These are phyloP conservation scores for Condylostylus longicornis DNA, from an alignment of 1,140 invertebrate genomes.

Conservation along the genomic window DNA sequence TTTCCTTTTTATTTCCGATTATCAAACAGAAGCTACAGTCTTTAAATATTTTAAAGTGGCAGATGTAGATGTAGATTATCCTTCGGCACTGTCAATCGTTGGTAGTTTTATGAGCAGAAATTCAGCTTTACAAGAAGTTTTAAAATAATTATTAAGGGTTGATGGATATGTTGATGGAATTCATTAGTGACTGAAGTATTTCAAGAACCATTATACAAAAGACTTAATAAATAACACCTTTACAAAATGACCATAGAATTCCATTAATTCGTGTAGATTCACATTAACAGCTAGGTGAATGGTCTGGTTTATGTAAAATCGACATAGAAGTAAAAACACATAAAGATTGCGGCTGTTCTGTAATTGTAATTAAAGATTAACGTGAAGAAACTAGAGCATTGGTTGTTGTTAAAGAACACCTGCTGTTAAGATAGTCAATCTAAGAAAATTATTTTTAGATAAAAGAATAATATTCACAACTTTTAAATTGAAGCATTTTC, in stretches of 20 bases:
- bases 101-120: conserved; percentile 83
- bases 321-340: conserved; percentile 97
- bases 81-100: conserved; percentile 37
- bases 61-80: conserved; percentile 47
- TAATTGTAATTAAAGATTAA: conserved; percentile 95
- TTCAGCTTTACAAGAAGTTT: conserved; percentile 88
- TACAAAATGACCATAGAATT: conserved; percentile 97
- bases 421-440: conserved; percentile 54
- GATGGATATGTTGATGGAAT: conserved; percentile 91
- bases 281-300: conserved; percentile 98
- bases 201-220: conserved; percentile 94
- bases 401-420: conserved; percentile 83
- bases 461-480: background rate
- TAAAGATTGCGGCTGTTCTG: conserved; percentile 97
- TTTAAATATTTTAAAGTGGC: conserved; percentile 38
- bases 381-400: conserved; percentile 89
- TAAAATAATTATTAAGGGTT: conserved; percentile 88
- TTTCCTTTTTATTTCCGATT: too few relatives aligned
- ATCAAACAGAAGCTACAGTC: conserved; percentile 23
- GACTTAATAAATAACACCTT: conserved; percentile 93
- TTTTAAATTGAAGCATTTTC: too few relatives aligned
- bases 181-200: conserved; percentile 93
- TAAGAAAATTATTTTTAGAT: background rate
- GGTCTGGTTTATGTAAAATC: conserved; percentile 98
- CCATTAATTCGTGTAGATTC: conserved; percentile 88